Evolutionary conservation across 2,888 invertebrate genomes (phyloP), one percentile per base, ranked within the genome.

Genomic region (Rhagium mordax): DNA sequence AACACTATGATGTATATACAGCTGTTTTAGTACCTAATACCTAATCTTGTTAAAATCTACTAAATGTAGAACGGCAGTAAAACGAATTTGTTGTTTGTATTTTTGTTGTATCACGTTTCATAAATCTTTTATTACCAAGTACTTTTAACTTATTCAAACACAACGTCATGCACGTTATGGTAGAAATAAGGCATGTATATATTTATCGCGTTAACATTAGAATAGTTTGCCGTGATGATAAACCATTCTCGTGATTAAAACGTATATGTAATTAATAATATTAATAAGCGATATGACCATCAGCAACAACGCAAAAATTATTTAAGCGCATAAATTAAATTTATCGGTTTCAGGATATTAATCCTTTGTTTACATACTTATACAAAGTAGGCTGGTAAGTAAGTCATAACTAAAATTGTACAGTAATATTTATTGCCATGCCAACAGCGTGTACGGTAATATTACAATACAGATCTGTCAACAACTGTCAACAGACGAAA

Each of bases 71-170:
- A 41, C 60, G 15, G n/a, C 20, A 18, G 18, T 48, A 7, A 24
- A 24, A n/a, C 15, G 3, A 61, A 61, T 21, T 61, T 48, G 21
- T 13, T 51, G 51, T 61, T 47, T 61, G 47, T 48, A 47, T 61
- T 47, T 61, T 47, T 61, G 59, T 60, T 60, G 24, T 48, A n/a
- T 61, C 21, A 16, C 7, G 47, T 61, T 61, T 48, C 61, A 61
- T 61, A 61, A 61, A 61, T 61, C 61, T 61, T 61, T 61, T 61
- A 61, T 61, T 61, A 61, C 47, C 41, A 47, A 61, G 24, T 20
- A 61, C 61, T 24, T 61, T 48, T 41, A 61, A 16, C 18, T 41
- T n/a, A 41, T n/a, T 41, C 27, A 21, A 29, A 29, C 24, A 59
- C 59, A 13, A 24, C 33, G 29, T 59, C 57, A 29, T 29, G 8